These are phyloP conservation scores for Ammospiza maritima DNA, from an alignment of 2,797 vertebrate species.

Conservation along the genomic window DNA sequence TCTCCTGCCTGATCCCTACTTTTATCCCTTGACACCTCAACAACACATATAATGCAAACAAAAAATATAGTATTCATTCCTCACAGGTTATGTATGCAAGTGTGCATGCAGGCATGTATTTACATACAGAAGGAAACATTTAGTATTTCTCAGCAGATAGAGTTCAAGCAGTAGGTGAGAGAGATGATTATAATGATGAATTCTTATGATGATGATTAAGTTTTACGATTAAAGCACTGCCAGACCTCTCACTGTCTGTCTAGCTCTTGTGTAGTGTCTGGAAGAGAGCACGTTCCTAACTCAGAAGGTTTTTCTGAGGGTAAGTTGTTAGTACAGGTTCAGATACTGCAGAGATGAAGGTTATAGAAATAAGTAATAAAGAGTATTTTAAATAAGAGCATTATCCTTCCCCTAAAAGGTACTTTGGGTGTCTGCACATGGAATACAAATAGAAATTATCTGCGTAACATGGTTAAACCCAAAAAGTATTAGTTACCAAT, in stretches of 20 bases:
- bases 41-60: not conserved
- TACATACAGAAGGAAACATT: not conserved
- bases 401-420: not conserved
- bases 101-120: not conserved
- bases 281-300: not conserved
- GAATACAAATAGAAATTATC: not conserved
- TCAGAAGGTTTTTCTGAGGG: not conserved
- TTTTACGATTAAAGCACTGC: constrained; percentile 27
- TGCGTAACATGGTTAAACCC: not conserved
- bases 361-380: not conserved
- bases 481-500: not conserved
- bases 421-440: not conserved
- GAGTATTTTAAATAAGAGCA: not conserved
- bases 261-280: not conserved
- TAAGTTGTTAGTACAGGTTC: not conserved
- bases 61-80: not conserved
- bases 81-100: not conserved
- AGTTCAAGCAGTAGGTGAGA: constrained; percentile 28
- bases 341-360: not conserved
- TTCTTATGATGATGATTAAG: constrained; percentile 31
- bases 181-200: constrained; percentile 46
- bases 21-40: not conserved
- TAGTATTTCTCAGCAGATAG: constrained; percentile 3
- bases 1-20: not conserved
- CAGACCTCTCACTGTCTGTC: constrained; percentile 12